Evolutionary conservation across 2,797 vertebrate genomes (phyloP).

Genomic region (Trematomus bernacchii): DNA sequence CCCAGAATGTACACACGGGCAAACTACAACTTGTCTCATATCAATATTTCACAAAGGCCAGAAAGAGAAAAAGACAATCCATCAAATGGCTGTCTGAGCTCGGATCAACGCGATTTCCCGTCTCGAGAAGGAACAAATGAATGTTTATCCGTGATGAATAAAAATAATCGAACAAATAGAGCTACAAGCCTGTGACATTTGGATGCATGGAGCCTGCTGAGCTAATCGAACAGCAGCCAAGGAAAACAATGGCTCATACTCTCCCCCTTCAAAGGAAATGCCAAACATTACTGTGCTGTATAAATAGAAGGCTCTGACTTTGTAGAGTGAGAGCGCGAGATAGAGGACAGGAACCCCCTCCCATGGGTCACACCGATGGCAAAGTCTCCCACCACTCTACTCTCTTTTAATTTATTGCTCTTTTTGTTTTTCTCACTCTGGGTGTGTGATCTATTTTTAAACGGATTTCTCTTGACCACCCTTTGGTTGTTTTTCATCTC

Average conservation of each 20-base stretch:
- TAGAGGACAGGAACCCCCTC: conserved; percentile 82
- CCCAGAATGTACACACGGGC: background rate
- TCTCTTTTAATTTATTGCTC: conserved; percentile 48
- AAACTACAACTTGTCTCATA: conserved; percentile 8
- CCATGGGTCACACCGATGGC: conserved; percentile 72
- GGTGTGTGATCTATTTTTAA: conserved; percentile 56
- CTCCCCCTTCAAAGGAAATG: conserved; percentile 82
- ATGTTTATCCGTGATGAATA: conserved; percentile 49
- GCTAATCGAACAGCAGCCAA: conserved; percentile 73
- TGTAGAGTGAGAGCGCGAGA: conserved; percentile 62
- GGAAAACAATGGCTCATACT: conserved; percentile 82
- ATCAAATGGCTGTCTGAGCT: conserved; percentile 16
- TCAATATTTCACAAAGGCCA: conserved; percentile 26
- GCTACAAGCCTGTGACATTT: conserved; percentile 74
- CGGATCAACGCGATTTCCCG: conserved; percentile 5
- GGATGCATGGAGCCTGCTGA: conserved; percentile 56
- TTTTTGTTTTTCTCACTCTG: conserved; percentile 54
- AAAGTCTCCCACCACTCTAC: conserved; percentile 64
- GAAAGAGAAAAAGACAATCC: background rate
- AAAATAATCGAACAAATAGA: conserved; percentile 57
- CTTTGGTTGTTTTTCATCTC: conserved; percentile 30
- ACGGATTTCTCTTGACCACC: conserved; percentile 47
- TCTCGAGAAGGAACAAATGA: conserved; percentile 27
- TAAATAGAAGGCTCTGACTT: conserved; percentile 85
- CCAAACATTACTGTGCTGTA: conserved; percentile 85